Conservation (phyloP, 2,113 vertebrate genomes). For the Ctenodactylus gundi region DNA sequence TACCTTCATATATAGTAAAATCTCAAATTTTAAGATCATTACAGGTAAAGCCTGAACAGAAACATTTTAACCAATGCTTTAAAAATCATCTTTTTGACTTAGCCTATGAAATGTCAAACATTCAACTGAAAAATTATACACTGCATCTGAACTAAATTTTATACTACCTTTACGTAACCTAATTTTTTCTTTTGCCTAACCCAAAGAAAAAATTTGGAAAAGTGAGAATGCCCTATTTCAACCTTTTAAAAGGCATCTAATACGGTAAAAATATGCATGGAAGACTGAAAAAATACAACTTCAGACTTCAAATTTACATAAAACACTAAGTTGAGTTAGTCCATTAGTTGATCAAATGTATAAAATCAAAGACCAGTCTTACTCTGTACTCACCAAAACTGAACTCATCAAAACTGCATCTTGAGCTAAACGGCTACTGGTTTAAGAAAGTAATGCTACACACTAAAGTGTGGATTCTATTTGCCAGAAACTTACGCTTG, state of each 20-base stretch:
- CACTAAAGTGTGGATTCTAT: not conserved
- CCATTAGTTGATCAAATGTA: not conserved
- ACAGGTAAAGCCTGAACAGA: not conserved
- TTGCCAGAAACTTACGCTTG: not conserved
- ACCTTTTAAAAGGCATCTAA: slow-evolving; percentile 3
- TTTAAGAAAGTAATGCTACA: slow-evolving; percentile 28
- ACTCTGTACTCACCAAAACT: too few relatives aligned
- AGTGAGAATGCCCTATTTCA: not conserved
- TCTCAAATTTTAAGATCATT: slow-evolving; percentile 22
- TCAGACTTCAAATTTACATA: not conserved
- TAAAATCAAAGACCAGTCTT: slow-evolving; percentile 34
- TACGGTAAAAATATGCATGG: not conserved
- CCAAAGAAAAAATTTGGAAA: slow-evolving; percentile 24
- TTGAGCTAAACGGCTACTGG: not conserved
- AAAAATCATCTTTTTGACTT: slow-evolving; percentile 29
- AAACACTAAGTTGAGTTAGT: not conserved
- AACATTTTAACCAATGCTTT: slow-evolving; percentile 3
- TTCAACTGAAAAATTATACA: not conserved
- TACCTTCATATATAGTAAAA: slow-evolving; percentile 8
- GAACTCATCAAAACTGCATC: not conserved
- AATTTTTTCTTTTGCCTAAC: slow-evolving; percentile 11
- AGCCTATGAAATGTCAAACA: slow-evolving; percentile 6
- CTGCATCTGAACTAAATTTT: slow-evolving; percentile 8
- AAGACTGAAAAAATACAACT: slow-evolving; percentile 1
- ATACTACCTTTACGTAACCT: not conserved